These are phyloP conservation scores for Mactra quadrangularis DNA, from an alignment of 1,140 invertebrate species.

Conservation along the genomic window DNA sequence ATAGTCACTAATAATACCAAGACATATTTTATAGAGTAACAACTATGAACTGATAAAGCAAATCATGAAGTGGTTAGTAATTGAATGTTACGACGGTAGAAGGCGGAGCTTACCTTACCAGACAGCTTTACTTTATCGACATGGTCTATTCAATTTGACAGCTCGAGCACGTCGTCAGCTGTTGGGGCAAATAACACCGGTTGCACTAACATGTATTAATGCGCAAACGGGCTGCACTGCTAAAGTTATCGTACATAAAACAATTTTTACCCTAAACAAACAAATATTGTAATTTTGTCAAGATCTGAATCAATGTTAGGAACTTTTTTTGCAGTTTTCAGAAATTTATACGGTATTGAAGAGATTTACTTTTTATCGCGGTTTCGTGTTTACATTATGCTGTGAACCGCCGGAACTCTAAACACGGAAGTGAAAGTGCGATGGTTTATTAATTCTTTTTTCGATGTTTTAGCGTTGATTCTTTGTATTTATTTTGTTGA, in stretches of 20 bases:
- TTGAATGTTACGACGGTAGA: constrained; percentile 30
- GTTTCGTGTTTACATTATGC: no score
- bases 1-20: neutral
- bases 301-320: no score
- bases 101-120: constrained; percentile 49
- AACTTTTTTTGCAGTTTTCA: no score
- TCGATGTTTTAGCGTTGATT: neutral
- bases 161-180: constrained; percentile 32
- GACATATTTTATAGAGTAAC: neutral
- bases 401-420: constrained; percentile 21
- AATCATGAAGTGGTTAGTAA: constrained; percentile 32
- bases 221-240: no score
- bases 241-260: no score
- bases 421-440: constrained; percentile 23
- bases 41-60: constrained; percentile 29
- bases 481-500: neutral
- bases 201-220: neutral
- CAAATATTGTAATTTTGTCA: no score
- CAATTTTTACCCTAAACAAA: no score
- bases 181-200: constrained; percentile 21
- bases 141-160: constrained; percentile 40
- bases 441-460: neutral
- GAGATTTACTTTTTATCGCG: no score
- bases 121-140: constrained; percentile 7
- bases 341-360: no score